A percentile compares a stretch with the other conserved stretches of the same genome.
phyloP scores from a whole-genome alignment of 1,140 invertebrate species.

The Anastrepha ludens region DNA sequence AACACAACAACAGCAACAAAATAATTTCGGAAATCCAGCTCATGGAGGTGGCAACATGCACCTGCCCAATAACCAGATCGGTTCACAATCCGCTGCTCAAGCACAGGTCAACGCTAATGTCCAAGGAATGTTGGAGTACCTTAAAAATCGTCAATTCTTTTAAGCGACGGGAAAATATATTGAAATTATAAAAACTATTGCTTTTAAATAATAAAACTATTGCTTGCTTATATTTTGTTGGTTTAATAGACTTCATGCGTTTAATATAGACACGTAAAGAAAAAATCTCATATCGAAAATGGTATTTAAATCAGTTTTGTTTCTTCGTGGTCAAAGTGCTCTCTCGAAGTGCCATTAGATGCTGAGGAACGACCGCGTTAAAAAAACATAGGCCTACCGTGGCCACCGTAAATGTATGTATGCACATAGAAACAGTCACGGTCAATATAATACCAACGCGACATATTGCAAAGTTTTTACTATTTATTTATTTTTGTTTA shows the following conservation, averaged over 20 bases:
- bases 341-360: no score
- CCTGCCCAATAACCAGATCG: constrained; percentile 68
- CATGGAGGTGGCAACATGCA: constrained; percentile 62
- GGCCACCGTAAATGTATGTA: no score
- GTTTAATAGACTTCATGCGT: constrained; percentile 6
- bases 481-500: no score
- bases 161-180: constrained; percentile 57
- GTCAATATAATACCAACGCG: no score
- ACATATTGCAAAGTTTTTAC: no score
- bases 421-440: no score
- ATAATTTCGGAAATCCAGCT: constrained; percentile 65
- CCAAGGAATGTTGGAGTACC: constrained; percentile 73
- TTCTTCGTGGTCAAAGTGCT: no score
- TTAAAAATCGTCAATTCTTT: constrained; percentile 73
- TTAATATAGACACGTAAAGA: no score
- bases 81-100: constrained; percentile 66
- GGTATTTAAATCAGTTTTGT: no score
- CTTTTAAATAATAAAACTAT: constrained; percentile 43
- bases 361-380: no score
- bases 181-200: constrained; percentile 41
- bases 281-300: no score
- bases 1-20: constrained; percentile 64
- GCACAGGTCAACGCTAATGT: constrained; percentile 74
- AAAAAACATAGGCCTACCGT: no score
- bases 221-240: constrained; percentile 49